These are phyloP conservation scores for Gibbula magus DNA, from an alignment of 2,888 invertebrate species.

Conservation along the genomic window DNA sequence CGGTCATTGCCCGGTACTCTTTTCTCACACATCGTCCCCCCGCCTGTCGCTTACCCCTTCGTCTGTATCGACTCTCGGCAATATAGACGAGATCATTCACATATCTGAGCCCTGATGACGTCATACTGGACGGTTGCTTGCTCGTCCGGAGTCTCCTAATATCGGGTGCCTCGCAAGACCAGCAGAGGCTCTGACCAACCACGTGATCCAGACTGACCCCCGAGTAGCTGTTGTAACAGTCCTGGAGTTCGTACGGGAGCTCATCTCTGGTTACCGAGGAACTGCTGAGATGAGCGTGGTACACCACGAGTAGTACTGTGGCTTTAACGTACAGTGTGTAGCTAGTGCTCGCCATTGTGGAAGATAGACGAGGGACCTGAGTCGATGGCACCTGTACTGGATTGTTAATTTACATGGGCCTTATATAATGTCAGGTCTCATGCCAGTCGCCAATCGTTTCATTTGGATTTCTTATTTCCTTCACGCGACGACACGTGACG, in stretches of 20 bases:
- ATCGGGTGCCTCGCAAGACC: constrained; percentile 14
- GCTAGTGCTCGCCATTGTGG: too few relatives aligned
- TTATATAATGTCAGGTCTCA: too few relatives aligned
- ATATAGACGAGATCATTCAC: not conserved
- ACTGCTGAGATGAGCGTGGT: too few relatives aligned
- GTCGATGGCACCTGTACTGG: too few relatives aligned
- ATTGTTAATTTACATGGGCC: too few relatives aligned
- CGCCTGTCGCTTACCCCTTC: constrained; percentile 32
- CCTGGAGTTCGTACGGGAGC: not conserved
- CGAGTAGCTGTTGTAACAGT: not conserved
- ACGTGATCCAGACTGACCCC: not conserved
- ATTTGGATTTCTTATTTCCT: too few relatives aligned
- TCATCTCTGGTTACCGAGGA: not conserved
- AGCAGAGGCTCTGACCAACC: constrained; percentile 21
- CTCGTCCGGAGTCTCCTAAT: not conserved
- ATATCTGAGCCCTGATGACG: not conserved
- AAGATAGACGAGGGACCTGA: too few relatives aligned
- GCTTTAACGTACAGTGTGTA: too few relatives aligned
- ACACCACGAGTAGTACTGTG: too few relatives aligned
- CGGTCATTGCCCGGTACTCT: constrained; percentile 59
- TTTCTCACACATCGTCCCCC: constrained; percentile 44
- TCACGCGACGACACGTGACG: too few relatives aligned
- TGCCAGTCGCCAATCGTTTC: too few relatives aligned
- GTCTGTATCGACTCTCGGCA: not conserved
- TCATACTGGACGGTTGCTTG: not conserved